These are phyloP conservation scores for Trichogramma pretiosum DNA, from an alignment of 1,140 invertebrate species.

Conservation along the genomic window DNA sequence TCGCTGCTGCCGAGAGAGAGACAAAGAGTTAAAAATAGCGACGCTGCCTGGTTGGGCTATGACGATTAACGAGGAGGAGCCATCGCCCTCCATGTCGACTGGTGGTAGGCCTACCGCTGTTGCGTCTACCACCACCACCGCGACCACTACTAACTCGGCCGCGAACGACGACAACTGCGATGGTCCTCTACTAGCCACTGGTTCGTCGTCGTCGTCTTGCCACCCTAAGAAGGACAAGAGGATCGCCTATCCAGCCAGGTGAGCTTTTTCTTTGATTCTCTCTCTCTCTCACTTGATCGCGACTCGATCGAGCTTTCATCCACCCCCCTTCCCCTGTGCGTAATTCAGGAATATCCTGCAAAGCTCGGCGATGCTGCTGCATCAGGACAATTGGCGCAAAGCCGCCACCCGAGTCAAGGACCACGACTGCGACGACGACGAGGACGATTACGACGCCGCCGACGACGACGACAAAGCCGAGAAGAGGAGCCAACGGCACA, in stretches of 20 bases:
- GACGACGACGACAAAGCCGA: constrained; percentile 18
- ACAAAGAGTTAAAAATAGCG: not conserved
- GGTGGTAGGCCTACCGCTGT: too few relatives aligned
- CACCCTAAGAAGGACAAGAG: constrained; percentile 26
- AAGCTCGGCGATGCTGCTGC: constrained; percentile 8
- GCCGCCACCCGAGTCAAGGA: not conserved
- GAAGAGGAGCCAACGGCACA: constrained; percentile 28
- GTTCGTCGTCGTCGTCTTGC: too few relatives aligned
- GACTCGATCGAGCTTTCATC: not conserved
- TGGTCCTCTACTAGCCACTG: constrained; percentile 29
- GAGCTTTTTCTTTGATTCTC: constrained; percentile 1
- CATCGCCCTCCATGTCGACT: constrained; percentile 36
- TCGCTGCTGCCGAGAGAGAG: not conserved
- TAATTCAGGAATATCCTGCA: constrained; percentile 7
- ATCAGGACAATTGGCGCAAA: constrained; percentile 11
- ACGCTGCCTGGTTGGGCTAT: constrained; percentile 15
- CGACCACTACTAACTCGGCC: not conserved
- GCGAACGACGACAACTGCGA: constrained; percentile 41
- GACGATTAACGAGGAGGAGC: constrained; percentile 25
- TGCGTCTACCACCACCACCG: too few relatives aligned
- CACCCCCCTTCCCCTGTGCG: not conserved
- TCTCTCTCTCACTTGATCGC: not conserved
- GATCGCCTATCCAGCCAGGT: constrained; percentile 24
- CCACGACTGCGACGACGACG: not conserved
- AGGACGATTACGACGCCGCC: constrained; percentile 10